A percentile compares a stretch with the other conserved stretches of the same genome.
These are phyloP conservation scores for Diaperis boleti DNA, from an alignment of 2,888 invertebrate genomes.

Conservation along the genomic window DNA sequence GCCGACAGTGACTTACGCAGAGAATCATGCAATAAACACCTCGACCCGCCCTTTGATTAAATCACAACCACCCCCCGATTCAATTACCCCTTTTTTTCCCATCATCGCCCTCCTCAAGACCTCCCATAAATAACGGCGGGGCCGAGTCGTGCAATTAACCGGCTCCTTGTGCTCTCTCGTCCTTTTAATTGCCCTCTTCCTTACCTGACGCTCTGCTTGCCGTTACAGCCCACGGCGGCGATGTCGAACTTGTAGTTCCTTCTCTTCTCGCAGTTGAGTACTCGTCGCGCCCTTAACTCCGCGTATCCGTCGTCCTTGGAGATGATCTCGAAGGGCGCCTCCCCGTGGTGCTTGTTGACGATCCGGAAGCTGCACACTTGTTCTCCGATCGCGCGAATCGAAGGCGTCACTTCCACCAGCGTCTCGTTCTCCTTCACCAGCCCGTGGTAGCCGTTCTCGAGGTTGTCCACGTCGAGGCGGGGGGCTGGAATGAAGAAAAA, in stretches of 20 bases:
- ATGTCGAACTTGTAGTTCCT: slow-evolving; percentile 97
- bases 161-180: background rate
- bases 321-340: slow-evolving; percentile 82
- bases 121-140: slow-evolving; percentile 9
- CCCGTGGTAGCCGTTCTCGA: slow-evolving; percentile 92
- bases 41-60: background rate
- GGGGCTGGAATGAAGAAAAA: slow-evolving; percentile 72
- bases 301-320: slow-evolving; percentile 77
- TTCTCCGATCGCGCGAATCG: slow-evolving; percentile 77
- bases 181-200: slow-evolving; percentile 3
- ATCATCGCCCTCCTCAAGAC: slow-evolving; percentile 2
- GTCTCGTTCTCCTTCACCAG: slow-evolving; percentile 94
- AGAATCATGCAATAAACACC: too few relatives aligned
- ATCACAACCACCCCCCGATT: background rate
- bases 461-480: slow-evolving; percentile 80
- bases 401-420: slow-evolving; percentile 91
- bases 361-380: slow-evolving; percentile 89
- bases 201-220: slow-evolving; percentile 73
- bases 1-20: too few relatives aligned
- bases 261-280: slow-evolving; percentile 93
- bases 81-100: slow-evolving; percentile 14
- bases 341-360: slow-evolving; percentile 92
- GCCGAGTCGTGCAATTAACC: slow-evolving; percentile 9
- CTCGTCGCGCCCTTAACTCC: slow-evolving; percentile 84
- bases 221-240: slow-evolving; percentile 92